phyloP scores from a whole-genome alignment of 1,140 invertebrate genomes.

The Drosophila auraria region DNA sequence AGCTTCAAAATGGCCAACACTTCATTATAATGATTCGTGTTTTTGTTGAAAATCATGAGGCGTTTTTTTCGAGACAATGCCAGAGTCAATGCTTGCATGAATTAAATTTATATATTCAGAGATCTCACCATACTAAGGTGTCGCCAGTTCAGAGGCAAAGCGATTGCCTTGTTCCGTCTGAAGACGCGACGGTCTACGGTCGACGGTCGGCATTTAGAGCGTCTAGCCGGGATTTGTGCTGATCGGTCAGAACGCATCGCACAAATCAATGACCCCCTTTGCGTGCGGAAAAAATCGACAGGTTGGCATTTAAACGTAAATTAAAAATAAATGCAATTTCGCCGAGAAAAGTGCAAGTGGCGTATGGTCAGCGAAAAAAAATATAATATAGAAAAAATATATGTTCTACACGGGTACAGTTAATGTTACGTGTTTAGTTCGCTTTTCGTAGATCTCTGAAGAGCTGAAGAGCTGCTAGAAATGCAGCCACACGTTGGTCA shows the following conservation, averaged over 20 bases:
- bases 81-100: slow-evolving; percentile 21
- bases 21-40: slow-evolving; percentile 25
- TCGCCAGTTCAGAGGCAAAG: slow-evolving; percentile 4
- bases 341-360: slow-evolving; percentile 27
- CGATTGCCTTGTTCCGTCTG: slow-evolving; percentile 21
- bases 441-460: slow-evolving; percentile 8
- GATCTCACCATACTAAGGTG: slow-evolving; percentile 12
- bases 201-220: slow-evolving; percentile 17
- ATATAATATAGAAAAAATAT: slow-evolving; percentile 9
- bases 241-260: slow-evolving; percentile 37
- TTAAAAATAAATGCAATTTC: slow-evolving; percentile 59
- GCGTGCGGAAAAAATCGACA: slow-evolving; percentile 50
- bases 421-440: slow-evolving; percentile 10
- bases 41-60: slow-evolving; percentile 14
- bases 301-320: slow-evolving; percentile 67
- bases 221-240: slow-evolving; percentile 42
- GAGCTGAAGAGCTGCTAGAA: slow-evolving; percentile 12
- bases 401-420: slow-evolving; percentile 33
- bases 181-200: slow-evolving; percentile 22
- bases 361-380: slow-evolving; percentile 34
- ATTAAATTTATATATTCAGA: slow-evolving; percentile 24
- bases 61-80: slow-evolving; percentile 22
- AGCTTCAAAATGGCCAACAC: slow-evolving; percentile 16
- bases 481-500: slow-evolving; percentile 39
- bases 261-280: slow-evolving; percentile 74